Percentiles rank a stretch among this genome's conserved stretches.
These are phyloP conservation scores for Diachasma alloeum DNA, from an alignment of 1,140 invertebrate species.

Conservation along the genomic window DNA sequence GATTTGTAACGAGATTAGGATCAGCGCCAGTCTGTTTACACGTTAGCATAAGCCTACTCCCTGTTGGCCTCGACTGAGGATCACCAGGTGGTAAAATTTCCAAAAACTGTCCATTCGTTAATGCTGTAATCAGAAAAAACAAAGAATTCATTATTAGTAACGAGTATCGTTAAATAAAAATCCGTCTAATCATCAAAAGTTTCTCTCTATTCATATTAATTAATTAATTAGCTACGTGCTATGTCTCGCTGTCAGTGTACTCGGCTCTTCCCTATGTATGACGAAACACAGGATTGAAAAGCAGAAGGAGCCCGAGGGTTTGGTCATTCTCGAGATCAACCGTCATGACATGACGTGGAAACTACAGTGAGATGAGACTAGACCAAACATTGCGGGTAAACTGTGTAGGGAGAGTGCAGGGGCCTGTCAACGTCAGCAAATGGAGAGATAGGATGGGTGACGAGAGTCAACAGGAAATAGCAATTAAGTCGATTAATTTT, in stretches of 20 bases:
- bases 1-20: constrained; percentile 68
- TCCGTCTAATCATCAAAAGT: background rate
- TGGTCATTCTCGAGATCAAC: constrained; percentile 41
- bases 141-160: constrained; percentile 19
- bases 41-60: constrained; percentile 75
- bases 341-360: constrained; percentile 29
- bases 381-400: background rate
- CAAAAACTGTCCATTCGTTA: constrained; percentile 52
- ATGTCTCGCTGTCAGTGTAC: constrained; percentile 7
- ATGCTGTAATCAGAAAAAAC: constrained; percentile 54
- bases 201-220: background rate
- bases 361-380: background rate
- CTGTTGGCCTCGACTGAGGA: constrained; percentile 73
- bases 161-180: background rate
- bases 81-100: constrained; percentile 74
- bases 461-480: constrained; percentile 55
- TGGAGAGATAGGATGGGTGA: constrained; percentile 24
- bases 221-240: background rate
- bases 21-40: constrained; percentile 73
- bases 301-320: constrained; percentile 51
- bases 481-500: constrained; percentile 60
- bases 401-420: constrained; percentile 12
- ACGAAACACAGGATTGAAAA: constrained; percentile 54
- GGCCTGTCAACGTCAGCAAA: constrained; percentile 13
- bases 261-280: constrained; percentile 45